Evolutionary conservation across 2,797 vertebrate genomes (phyloP).

Genomic region (Microctenopoma stevenorrisi): DNA sequence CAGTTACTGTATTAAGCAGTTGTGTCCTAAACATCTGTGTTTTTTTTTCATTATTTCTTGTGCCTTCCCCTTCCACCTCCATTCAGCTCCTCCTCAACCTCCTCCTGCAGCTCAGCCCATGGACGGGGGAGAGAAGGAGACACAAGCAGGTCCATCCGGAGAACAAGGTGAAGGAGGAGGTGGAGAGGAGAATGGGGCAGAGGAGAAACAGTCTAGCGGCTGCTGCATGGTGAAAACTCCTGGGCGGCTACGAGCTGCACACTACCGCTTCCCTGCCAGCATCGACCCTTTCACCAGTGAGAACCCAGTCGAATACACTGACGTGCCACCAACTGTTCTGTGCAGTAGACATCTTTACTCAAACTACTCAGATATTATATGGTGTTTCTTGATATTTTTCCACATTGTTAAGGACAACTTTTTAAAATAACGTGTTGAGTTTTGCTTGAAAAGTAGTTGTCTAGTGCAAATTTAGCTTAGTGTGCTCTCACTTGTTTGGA

Average conservation of each 20-base stretch:
- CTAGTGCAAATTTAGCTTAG: not conserved
- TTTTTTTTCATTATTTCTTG: not conserved
- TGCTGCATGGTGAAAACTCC: constrained; percentile 87
- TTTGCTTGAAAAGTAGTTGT: not conserved
- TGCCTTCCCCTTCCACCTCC: not conserved
- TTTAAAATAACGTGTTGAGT: not conserved
- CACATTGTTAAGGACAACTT: not conserved
- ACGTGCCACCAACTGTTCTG: not conserved
- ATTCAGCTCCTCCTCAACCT: constrained; percentile 83
- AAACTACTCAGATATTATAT: constrained; percentile 7
- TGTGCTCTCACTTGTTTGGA: not conserved
- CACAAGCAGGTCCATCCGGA: constrained; percentile 53
- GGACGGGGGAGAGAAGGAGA: constrained; percentile 20
- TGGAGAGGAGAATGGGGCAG: constrained; percentile 21
- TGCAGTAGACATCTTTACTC: constrained; percentile 11
- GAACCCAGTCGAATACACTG: constrained; percentile 50
- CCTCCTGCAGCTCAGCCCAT: constrained; percentile 50
- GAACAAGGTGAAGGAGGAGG: constrained; percentile 11
- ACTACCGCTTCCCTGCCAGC: constrained; percentile 89
- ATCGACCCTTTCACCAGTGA: constrained; percentile 98
- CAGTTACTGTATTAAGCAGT: too few relatives aligned
- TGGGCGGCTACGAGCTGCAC: constrained; percentile 77
- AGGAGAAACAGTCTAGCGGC: constrained; percentile 66
- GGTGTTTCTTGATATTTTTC: not conserved
- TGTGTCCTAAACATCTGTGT: not conserved